These are phyloP conservation scores for Gastracanthus pulcherrimus DNA, from an alignment of 2,888 invertebrate species.

Conservation along the genomic window DNA sequence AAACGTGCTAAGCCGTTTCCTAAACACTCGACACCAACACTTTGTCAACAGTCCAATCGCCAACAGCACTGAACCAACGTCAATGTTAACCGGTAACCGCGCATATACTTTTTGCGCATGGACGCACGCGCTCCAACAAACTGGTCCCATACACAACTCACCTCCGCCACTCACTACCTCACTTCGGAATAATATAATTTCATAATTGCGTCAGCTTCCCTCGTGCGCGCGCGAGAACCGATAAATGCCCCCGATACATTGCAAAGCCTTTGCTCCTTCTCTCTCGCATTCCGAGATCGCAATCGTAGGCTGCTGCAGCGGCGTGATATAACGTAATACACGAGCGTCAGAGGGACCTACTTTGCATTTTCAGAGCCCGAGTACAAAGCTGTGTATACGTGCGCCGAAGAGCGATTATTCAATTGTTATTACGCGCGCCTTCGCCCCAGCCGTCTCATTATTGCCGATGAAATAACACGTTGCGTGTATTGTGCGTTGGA, in stretches of 20 bases:
- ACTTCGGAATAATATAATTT: constrained; percentile 21
- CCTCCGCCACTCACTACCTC: background rate
- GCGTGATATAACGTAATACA: background rate
- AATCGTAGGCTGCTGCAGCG: constrained; percentile 18
- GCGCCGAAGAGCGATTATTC: constrained; percentile 39
- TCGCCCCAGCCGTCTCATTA: background rate
- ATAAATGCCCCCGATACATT: background rate
- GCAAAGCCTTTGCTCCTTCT: background rate
- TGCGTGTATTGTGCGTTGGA: constrained; percentile 12
- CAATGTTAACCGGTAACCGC: background rate
- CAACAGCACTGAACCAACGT: background rate
- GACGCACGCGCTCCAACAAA: background rate
- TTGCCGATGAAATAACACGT: constrained; percentile 33
- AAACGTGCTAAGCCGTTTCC: too few species aligned
- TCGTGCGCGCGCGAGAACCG: background rate
- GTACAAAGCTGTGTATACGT: background rate
- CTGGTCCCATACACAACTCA: background rate
- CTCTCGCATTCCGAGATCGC: constrained; percentile 49
- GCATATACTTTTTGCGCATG: background rate
- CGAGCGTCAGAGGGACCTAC: background rate
- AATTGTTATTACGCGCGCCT: constrained; percentile 36
- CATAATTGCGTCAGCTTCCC: constrained; percentile 43
- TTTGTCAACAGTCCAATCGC: too few species aligned
- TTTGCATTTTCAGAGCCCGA: constrained; percentile 44
- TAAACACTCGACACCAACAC: too few species aligned